Percentiles rank a stretch among this genome's conserved stretches.
These are phyloP conservation scores for Drosophila nigrodunni DNA, from an alignment of 1,140 invertebrate genomes.

Conservation along the genomic window DNA sequence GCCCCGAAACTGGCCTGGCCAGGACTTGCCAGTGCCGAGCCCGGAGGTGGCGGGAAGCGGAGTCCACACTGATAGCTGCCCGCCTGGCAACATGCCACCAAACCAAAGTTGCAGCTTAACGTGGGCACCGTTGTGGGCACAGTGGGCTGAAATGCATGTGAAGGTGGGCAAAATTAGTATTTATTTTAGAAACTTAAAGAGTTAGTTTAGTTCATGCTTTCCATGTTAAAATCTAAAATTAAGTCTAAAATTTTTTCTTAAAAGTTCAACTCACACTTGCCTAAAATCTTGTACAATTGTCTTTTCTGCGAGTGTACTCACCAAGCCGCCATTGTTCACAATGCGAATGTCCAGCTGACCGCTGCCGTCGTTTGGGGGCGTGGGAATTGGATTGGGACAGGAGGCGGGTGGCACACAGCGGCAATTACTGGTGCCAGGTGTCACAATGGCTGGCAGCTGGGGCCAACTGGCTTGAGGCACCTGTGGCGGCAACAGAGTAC, in stretches of 20 bases:
- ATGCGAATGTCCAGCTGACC: slow-evolving; percentile 87
- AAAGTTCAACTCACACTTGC: too few relatives aligned
- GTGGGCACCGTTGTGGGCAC: slow-evolving; percentile 30
- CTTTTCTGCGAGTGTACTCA: slow-evolving; percentile 1
- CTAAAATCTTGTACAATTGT: not conserved
- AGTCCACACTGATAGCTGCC: slow-evolving; percentile 78
- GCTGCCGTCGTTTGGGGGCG: slow-evolving; percentile 80
- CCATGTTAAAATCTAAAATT: too few relatives aligned
- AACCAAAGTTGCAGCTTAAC: slow-evolving; percentile 63
- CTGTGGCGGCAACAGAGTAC: slow-evolving; percentile 57
- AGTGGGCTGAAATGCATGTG: slow-evolving; percentile 35
- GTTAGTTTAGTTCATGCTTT: too few relatives aligned
- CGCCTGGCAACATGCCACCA: slow-evolving; percentile 72
- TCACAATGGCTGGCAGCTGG: slow-evolving; percentile 36
- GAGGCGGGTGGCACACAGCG: slow-evolving; percentile 71
- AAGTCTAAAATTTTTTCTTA: too few relatives aligned
- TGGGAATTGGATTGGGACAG: slow-evolving; percentile 73
- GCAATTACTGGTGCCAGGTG: slow-evolving; percentile 65
- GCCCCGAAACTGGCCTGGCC: slow-evolving; percentile 77
- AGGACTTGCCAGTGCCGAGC: slow-evolving; percentile 42
- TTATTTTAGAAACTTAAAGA: too few relatives aligned
- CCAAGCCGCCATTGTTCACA: slow-evolving; percentile 85
- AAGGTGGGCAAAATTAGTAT: too few relatives aligned
- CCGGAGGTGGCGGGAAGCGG: slow-evolving; percentile 71
- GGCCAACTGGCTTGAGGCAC: slow-evolving; percentile 49